A percentile compares a stretch with the other conserved stretches of the same genome.
Conservation (phyloP, 2,113 vertebrate species). For the Menura novaehollandiae region DNA sequence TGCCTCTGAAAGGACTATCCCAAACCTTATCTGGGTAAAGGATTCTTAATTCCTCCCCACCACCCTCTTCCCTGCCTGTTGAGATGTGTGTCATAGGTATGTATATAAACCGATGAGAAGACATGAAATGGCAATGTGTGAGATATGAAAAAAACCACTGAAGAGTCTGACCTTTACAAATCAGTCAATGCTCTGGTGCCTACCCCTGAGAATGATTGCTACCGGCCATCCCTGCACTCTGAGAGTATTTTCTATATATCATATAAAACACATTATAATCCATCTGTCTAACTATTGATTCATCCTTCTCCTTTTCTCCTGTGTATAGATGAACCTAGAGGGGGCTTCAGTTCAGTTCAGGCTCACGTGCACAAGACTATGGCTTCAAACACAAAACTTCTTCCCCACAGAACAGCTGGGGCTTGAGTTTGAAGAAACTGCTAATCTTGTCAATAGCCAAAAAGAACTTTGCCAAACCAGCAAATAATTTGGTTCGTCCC, state of each 20-base stretch:
- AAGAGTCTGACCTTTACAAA: conserved; percentile 56
- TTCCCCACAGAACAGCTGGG: background rate
- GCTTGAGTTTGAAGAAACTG: background rate
- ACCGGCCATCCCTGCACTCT: background rate
- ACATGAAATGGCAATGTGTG: background rate
- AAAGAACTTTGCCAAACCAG: background rate
- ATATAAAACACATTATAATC: conserved; percentile 35
- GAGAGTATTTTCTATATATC: conserved; percentile 38
- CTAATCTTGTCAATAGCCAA: background rate
- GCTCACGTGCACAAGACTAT: background rate
- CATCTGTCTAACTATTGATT: conserved; percentile 41
- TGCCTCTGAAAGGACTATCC: background rate
- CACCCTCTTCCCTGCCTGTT: background rate
- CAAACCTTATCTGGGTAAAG: background rate
- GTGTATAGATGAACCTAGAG: background rate
- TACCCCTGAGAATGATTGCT: conserved; percentile 34
- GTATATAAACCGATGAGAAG: background rate
- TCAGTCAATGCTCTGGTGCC: conserved; percentile 28
- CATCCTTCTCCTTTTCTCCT: background rate
- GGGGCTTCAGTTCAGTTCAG: background rate
- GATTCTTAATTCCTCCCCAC: background rate
- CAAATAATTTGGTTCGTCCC: background rate
- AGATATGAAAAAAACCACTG: background rate
- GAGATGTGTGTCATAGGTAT: background rate
- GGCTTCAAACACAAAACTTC: background rate